A percentile compares a stretch with the other conserved stretches of the same genome.
Conservation (phyloP, 2,113 vertebrate species). For the Oreotrochilus melanogaster region DNA sequence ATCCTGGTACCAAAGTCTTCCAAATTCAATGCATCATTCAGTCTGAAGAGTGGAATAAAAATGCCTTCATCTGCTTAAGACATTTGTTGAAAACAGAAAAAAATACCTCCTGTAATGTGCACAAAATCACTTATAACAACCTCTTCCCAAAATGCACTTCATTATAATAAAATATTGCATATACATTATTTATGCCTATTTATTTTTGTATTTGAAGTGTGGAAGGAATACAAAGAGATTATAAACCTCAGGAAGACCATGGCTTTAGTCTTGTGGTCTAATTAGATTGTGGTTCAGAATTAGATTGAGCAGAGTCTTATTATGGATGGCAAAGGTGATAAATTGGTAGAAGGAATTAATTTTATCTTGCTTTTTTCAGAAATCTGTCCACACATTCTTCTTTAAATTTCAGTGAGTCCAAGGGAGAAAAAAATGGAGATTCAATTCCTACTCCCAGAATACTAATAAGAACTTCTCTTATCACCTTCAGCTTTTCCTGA, state of each 20-base stretch:
- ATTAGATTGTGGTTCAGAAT: not conserved
- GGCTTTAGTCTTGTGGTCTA: not conserved
- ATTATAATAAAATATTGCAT: not conserved
- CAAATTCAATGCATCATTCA: not conserved
- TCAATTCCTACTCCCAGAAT: not conserved
- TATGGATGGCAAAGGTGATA: not conserved
- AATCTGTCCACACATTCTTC: not conserved
- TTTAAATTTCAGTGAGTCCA: not conserved
- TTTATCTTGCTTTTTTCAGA: not conserved
- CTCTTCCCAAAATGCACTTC: not conserved
- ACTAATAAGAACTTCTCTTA: slow-evolving; percentile 11
- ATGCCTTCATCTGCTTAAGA: not conserved
- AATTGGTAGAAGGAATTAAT: not conserved
- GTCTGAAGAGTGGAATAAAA: not conserved
- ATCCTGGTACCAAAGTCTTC: not conserved
- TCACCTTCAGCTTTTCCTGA: slow-evolving; percentile 12
- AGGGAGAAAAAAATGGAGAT: not conserved
- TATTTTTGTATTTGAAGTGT: not conserved
- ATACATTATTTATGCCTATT: not conserved
- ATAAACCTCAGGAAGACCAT: not conserved
- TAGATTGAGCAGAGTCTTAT: not conserved
- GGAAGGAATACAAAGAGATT: not conserved
- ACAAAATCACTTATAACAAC: not conserved
- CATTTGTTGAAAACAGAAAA: not conserved
- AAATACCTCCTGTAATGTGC: not conserved